Evolutionary conservation across 2,797 vertebrate genomes (phyloP).

Genomic region (Oophaga sylvatica): DNA sequence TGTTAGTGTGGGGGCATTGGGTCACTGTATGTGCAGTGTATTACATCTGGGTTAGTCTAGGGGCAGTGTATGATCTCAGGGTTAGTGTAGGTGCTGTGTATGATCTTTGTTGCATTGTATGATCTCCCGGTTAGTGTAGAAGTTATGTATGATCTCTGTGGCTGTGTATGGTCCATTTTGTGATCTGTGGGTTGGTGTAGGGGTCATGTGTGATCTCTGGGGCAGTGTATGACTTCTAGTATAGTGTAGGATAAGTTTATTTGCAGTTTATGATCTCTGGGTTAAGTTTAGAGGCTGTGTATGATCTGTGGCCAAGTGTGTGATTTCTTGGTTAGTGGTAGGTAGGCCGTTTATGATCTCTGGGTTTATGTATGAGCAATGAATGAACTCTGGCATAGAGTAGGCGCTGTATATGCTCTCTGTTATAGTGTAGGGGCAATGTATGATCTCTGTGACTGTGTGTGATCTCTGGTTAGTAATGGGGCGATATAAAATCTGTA

Average conservation of each 20-base stretch:
- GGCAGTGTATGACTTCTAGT: background rate
- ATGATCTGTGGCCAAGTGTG: too few relatives aligned
- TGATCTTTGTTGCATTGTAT: background rate
- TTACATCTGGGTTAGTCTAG: background rate
- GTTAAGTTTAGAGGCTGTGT: too few relatives aligned
- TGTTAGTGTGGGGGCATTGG: background rate
- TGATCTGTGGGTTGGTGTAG: background rate
- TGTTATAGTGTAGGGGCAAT: too few relatives aligned
- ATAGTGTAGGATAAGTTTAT: background rate
- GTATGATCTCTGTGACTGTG: too few relatives aligned
- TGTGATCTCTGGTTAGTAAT: too few relatives aligned
- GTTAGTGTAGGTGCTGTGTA: background rate
- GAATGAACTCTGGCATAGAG: too few relatives aligned
- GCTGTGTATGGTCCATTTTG: background rate
- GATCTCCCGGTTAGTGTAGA: background rate
- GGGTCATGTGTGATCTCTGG: background rate
- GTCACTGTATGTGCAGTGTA: background rate
- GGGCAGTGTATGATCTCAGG: background rate
- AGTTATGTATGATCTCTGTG: background rate
- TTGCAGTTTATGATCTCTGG: too few relatives aligned
- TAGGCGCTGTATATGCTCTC: background rate
- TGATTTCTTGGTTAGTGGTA: too few relatives aligned
- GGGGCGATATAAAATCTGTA: background rate
- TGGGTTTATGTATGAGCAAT: too few relatives aligned
- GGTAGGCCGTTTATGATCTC: too few relatives aligned